Conservation (phyloP, 2,113 vertebrate genomes). For the human region DNA sequence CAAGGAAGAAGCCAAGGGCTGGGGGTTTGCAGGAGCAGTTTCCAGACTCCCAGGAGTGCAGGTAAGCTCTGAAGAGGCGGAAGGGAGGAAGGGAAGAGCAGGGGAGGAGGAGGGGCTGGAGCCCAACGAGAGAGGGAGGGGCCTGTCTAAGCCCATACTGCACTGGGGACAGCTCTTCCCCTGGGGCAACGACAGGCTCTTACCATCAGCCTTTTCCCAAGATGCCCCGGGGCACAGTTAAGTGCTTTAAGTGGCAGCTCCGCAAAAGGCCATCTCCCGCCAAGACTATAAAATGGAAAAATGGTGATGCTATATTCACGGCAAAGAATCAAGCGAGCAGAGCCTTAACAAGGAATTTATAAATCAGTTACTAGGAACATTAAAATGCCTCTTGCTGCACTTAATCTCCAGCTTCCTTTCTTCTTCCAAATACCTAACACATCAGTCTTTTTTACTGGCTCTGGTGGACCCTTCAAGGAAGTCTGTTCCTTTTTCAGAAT, state of each 20-base stretch:
- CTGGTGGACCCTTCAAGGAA: background rate
- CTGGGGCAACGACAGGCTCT: background rate
- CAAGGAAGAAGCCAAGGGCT: background rate
- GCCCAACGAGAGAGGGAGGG: background rate
- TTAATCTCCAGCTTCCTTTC: constrained; percentile 3
- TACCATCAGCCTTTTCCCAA: background rate
- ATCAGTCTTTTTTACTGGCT: constrained; percentile 46
- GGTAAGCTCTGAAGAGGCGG: background rate
- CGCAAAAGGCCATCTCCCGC: constrained; percentile 57
- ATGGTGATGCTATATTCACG: background rate
- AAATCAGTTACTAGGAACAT: constrained; percentile 57
- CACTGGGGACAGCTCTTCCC: background rate
- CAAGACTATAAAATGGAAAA: constrained; percentile 62
- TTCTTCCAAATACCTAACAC: constrained; percentile 8
- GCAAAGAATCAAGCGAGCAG: constrained; percentile 36
- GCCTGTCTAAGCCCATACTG: background rate
- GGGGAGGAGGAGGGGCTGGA: background rate
- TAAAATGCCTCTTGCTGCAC: background rate
- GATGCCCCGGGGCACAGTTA: background rate
- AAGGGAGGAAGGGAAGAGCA: background rate
- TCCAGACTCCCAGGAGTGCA: background rate
- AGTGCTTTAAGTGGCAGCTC: constrained; percentile 40
- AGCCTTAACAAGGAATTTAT: constrained; percentile 38
- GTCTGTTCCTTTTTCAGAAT: constrained; percentile 8
- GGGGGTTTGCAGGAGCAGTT: background rate